Percentiles rank a stretch among this genome's conserved stretches.
Conservation (phyloP, 2,797 vertebrate species). For the Thaleichthys pacificus region DNA sequence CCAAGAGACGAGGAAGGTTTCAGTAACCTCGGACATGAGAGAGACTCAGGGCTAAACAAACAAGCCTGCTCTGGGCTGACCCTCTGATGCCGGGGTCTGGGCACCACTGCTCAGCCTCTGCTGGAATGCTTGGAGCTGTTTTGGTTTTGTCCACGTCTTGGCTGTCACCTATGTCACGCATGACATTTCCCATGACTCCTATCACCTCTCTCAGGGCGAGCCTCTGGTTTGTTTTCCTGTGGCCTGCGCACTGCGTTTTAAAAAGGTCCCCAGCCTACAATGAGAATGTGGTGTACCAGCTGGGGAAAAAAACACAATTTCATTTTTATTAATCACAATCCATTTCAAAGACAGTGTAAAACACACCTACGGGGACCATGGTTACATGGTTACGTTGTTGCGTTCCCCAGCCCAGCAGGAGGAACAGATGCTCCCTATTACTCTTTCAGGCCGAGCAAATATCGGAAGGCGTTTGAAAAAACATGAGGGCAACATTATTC, state of each 20-base stretch:
- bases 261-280: not conserved
- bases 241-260: not conserved
- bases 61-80: constrained; percentile 27
- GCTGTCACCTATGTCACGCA: constrained; percentile 3
- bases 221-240: not conserved
- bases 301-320: not conserved
- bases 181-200: constrained; percentile 35
- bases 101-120: constrained; percentile 15
- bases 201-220: constrained; percentile 8
- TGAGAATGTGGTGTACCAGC: not conserved
- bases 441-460: constrained; percentile 56
- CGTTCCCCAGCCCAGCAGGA: constrained; percentile 40
- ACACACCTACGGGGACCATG: not conserved
- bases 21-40: constrained; percentile 46
- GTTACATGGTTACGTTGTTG: constrained; percentile 11
- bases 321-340: not conserved
- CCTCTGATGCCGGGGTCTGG: not conserved
- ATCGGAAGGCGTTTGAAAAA: constrained; percentile 41
- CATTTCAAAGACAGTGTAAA: not conserved
- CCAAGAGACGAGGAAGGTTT: constrained; percentile 38
- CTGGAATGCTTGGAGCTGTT: constrained; percentile 23
- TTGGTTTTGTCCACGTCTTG: constrained; percentile 21
- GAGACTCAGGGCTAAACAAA: constrained; percentile 45
- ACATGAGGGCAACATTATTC: constrained; percentile 31
- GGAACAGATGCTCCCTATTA: constrained; percentile 67